phyloP scores from a whole-genome alignment of 2,888 invertebrate species.

The Tiliacea aurago region DNA sequence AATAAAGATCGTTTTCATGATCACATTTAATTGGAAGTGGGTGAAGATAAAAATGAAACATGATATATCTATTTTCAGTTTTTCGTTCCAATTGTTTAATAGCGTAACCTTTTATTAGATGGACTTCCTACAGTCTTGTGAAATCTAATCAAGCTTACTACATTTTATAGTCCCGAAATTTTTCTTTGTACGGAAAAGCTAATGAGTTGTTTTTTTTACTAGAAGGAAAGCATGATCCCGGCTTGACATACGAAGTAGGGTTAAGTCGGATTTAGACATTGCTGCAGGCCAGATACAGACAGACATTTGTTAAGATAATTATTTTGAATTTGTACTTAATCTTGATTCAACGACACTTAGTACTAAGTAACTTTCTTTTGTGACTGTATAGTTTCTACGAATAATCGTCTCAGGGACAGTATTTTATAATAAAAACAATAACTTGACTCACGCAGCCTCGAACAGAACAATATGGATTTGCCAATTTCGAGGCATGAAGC shows the following conservation, averaged over 20 bases:
- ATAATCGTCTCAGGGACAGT: too few relatives aligned
- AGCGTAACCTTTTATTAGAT: background rate
- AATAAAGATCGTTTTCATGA: conserved; percentile 7
- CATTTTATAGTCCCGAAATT: background rate
- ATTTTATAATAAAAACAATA: background rate
- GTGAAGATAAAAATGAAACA: background rate
- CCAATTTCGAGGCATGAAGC: background rate
- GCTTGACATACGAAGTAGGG: conserved; percentile 6
- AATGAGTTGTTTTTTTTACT: conserved; percentile 28
- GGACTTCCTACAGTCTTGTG: background rate
- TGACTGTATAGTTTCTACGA: background rate
- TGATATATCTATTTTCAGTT: background rate
- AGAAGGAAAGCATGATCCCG: conserved; percentile 23
- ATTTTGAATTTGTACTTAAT: background rate
- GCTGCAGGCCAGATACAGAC: background rate
- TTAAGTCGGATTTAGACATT: conserved; percentile 13
- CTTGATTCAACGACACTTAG: background rate
- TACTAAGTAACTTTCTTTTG: background rate
- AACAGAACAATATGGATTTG: background rate
- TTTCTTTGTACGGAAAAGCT: background rate
- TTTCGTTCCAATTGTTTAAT: background rate
- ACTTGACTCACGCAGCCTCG: background rate
- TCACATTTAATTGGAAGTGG: background rate
- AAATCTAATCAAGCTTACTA: background rate
- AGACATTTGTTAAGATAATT: conserved; percentile 2